Conservation (phyloP, 1,140 invertebrate species). For the Brachionus calyciflorus region DNA sequence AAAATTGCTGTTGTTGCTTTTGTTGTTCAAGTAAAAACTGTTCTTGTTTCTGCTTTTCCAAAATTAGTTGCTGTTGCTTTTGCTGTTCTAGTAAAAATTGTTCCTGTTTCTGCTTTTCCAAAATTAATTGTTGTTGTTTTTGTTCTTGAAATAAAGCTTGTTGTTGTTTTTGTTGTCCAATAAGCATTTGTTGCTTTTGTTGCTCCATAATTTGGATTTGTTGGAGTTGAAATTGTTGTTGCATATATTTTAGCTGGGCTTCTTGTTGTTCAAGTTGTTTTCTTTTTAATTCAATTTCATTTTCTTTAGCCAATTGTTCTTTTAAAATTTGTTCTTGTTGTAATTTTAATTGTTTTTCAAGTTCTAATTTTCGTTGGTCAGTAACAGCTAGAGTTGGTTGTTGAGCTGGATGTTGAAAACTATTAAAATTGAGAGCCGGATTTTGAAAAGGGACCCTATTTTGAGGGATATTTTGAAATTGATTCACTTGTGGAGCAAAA, state of each 20-base stretch:
- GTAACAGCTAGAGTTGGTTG: too few relatives aligned
- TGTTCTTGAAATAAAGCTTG: background rate
- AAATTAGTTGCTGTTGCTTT: constrained; percentile 8
- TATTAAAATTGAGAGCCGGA: background rate
- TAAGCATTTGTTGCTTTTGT: constrained; percentile 19
- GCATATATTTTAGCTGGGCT: constrained; percentile 3
- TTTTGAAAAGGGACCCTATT: background rate
- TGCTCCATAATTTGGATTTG: background rate
- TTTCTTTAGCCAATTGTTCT: background rate
- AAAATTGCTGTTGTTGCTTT: constrained; percentile 11
- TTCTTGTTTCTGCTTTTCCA: background rate
- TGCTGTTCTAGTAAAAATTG: background rate
- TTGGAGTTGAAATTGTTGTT: constrained; percentile 19
- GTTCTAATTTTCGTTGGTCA: background rate
- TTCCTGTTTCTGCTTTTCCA: background rate
- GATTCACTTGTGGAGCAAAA: background rate
- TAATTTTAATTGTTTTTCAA: background rate
- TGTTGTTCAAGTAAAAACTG: background rate
- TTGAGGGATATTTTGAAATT: background rate
- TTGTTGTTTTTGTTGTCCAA: constrained; percentile 28
- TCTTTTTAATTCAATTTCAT: background rate
- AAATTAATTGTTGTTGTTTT: background rate
- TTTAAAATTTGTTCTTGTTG: background rate
- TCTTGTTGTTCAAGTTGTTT: constrained; percentile 1
- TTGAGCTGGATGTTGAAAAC: background rate